Evolutionary conservation across 2,888 invertebrate genomes (phyloP), one percentile per base, ranked within the genome.

Genomic region (Bruchidius siliquastri): DNA sequence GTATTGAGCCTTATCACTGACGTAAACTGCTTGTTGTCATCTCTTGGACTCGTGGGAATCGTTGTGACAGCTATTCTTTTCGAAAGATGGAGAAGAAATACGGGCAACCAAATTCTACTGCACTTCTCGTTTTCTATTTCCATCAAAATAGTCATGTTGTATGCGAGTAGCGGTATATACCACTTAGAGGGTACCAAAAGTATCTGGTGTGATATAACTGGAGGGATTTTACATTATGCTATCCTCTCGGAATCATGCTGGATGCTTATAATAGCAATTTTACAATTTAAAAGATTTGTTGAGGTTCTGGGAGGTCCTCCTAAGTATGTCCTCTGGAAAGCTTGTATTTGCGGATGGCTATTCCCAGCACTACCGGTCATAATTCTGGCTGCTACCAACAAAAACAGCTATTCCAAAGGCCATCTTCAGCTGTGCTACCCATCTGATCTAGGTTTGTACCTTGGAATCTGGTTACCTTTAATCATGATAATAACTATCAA

Each of bases 251-350:
- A 92, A 1, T 93, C 92, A 82, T 90, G 90, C 79, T 93, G 93
- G 93, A 92, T 93, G 92, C 83, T 93, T 68, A 90, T 92, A 2
- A 91, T 92, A 71, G 92, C 92, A 2, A 87, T 91, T 0, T 81
- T 92, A 67, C 92, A 92, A 72, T 93, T 93, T 80, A 88, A 91
- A 73, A 87, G 91, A 69, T 83, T 92, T 77, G 92, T 93, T 21
- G 87, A 90, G 79, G 91, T 92, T 1, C 88, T 92, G 70, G 89
- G 90, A 0, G 87, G 90, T 67, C 89, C 88, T 21, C 87, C 89
- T n/a, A 84, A 83, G 73, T 80, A 80, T 70, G 77, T 84, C 66
- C 71, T 84, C 21, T 81, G 91, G 71, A 90, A 92, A 81, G 90
- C 91, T 0, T 88, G 90, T 6, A 86, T 91, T 0, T 90, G 91